Evolutionary conservation across 53 echinoderm and acorn worm genomes (phyloP).

Genomic region (Arbacia lixula): DNA sequence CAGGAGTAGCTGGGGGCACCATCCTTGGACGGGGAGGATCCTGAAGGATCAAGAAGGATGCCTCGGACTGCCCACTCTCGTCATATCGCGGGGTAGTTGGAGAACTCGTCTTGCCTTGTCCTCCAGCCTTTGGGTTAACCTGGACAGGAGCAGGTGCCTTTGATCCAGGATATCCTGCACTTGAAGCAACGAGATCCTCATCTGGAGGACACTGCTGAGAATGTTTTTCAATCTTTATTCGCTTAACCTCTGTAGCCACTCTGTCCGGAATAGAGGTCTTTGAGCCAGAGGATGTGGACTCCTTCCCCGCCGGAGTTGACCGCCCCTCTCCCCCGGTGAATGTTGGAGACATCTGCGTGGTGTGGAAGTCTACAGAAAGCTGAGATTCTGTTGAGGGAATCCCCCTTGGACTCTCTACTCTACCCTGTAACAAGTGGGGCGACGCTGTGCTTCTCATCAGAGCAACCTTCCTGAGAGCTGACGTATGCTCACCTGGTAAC

Average conservation of each 20-base stretch:
- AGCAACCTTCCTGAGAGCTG: not conserved
- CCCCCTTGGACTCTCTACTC: not conserved
- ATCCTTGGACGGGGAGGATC: not conserved
- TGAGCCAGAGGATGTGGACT: not conserved
- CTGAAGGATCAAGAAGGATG: conserved; percentile 74
- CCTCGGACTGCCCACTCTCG: conserved; percentile 81
- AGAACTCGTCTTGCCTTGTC: not conserved
- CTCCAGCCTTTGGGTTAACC: not conserved
- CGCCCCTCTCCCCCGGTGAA: conserved; percentile 55
- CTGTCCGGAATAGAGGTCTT: not conserved
- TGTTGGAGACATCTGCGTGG: conserved; percentile 82
- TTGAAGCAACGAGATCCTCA: too few species aligned
- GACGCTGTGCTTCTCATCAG: not conserved
- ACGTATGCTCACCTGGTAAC: not conserved
- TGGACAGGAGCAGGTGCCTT: not conserved
- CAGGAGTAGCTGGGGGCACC: not conserved
- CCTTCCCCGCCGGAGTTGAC: conserved; percentile 7
- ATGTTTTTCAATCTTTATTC: too few species aligned
- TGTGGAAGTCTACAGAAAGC: conserved; percentile 61
- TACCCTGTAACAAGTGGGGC: not conserved
- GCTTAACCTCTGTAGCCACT: too few species aligned
- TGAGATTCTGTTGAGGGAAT: conserved; percentile 44
- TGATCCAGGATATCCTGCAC: too few species aligned
- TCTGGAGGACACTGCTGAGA: too few species aligned
- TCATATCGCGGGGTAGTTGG: conserved; percentile 17